Base-by-base conservation (phyloP, 37 sponge, comb jelly and placozoan species). In the Bolinopsis microptera region DNA sequence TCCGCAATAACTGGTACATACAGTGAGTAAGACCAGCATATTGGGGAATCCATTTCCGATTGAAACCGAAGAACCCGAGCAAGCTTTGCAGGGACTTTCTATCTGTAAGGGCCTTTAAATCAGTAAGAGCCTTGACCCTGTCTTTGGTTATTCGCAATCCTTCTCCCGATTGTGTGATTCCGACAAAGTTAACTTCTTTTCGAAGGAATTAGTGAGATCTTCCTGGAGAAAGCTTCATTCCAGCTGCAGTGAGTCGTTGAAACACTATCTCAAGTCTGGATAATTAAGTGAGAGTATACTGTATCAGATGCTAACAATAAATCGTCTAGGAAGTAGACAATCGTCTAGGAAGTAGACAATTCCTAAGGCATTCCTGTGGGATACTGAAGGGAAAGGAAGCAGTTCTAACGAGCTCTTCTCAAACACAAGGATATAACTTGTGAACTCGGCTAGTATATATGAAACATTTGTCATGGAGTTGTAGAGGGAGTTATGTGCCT, bases 301-400 rank as follows among this genome's bases (percentile, higher is more conserved):
- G 33, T 31, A 38, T 80, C 38, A 1, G 38, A 36, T 5, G 38
- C 83, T 13, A 32, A 33, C 8, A 80, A 33, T 80, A 80, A 23
- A 23, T 80, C 83, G 27, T 80, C 83, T 80, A 80, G 27, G 38
- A 80, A 80, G 83, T 27, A 80, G 18, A 80, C 23, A n/a, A n/a
- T n/a, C n/a, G n/a, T n/a, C n/a, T n/a, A n/a, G n/a, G n/a, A n/a
- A n/a, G n/a, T n/a, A n/a, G n/a, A n/a, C n/a, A n/a, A n/a, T n/a
- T n/a, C n/a, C n/a, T n/a, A n/a, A n/a, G n/a, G n/a, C n/a, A n/a
- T n/a, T n/a, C n/a, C n/a, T n/a, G n/a, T n/a, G n/a, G n/a, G n/a
- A n/a, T n/a, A n/a, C n/a, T n/a, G n/a, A n/a, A n/a, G n/a, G n/a
- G n/a, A n/a, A n/a, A n/a, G n/a, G n/a, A n/a, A n/a, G n/a, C n/a